A percentile compares a stretch with the other conserved stretches of the same genome.
phyloP scores from a whole-genome alignment of 2,888 invertebrate species.

The Drymonia ruficornis region DNA sequence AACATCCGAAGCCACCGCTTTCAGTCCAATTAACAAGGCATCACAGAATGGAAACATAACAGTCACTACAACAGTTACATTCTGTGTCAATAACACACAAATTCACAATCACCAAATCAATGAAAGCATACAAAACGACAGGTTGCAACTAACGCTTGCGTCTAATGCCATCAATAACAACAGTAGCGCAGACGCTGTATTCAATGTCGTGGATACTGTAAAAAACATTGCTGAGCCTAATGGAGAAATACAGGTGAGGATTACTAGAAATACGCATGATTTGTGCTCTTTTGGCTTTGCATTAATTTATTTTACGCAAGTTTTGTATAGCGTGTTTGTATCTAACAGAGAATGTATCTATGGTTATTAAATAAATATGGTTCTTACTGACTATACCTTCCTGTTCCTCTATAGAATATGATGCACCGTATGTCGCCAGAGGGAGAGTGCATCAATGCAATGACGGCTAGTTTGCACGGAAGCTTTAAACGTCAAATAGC shows the following conservation, averaged over 20 bases:
- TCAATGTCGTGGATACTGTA: slow-evolving; percentile 63
- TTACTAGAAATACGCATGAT: slow-evolving; percentile 48
- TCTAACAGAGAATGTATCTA: slow-evolving; percentile 44
- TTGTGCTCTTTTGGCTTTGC: slow-evolving; percentile 48
- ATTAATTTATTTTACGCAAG: slow-evolving; percentile 29
- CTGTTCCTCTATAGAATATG: slow-evolving; percentile 85
- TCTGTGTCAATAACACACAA: slow-evolving; percentile 88
- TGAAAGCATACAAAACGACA: slow-evolving; percentile 76
- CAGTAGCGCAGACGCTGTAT: slow-evolving; percentile 64
- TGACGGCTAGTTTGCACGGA: slow-evolving; percentile 87
- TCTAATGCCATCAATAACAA: slow-evolving; percentile 80
- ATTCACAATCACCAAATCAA: slow-evolving; percentile 82
- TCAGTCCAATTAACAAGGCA: slow-evolving; percentile 75
- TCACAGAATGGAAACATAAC: slow-evolving; percentile 89
- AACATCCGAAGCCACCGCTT: slow-evolving; percentile 69
- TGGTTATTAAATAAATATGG: slow-evolving; percentile 35
- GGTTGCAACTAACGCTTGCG: slow-evolving; percentile 82
- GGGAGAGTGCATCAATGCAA: slow-evolving; percentile 86
- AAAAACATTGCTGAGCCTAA: slow-evolving; percentile 67
- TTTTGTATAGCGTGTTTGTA: slow-evolving; percentile 37
- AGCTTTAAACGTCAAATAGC: slow-evolving; percentile 86
- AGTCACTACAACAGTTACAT: slow-evolving; percentile 94
- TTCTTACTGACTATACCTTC: slow-evolving; percentile 58
- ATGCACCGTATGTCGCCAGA: slow-evolving; percentile 89
- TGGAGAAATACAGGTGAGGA: slow-evolving; percentile 75